Evolutionary conservation across 2,888 invertebrate species (phyloP).

Genomic region (Campopleginae sp.): DNA sequence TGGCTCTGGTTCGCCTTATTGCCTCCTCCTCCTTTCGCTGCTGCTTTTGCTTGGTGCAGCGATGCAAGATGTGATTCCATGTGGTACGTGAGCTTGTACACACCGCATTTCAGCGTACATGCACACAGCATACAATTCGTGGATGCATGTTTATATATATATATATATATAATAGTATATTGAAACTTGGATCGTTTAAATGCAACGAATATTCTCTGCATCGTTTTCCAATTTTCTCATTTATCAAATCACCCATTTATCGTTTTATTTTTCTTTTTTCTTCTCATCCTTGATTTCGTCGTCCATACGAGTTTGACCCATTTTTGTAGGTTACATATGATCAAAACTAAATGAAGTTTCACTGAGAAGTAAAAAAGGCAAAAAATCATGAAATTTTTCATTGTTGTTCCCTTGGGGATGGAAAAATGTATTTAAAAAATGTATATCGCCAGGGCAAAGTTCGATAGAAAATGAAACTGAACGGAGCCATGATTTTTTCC

Average conservation of each 20-base stretch:
- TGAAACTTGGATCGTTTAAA: not conserved
- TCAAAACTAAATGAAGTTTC: not conserved
- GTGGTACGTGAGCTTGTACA: slow-evolving; percentile 53
- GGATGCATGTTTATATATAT: slow-evolving; percentile 9
- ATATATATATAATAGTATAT: slow-evolving; percentile 10
- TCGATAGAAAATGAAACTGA: not conserved
- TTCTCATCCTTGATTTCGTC: not conserved
- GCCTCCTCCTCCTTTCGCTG: slow-evolving; percentile 37
- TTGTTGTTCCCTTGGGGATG: not conserved
- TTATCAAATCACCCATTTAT: not conserved
- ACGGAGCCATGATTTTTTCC: too few species aligned
- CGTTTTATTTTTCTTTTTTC: not conserved
- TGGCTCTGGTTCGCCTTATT: slow-evolving; percentile 57
- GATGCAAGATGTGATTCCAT: slow-evolving; percentile 57
- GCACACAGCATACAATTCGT: slow-evolving; percentile 26
- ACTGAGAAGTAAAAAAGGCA: not conserved
- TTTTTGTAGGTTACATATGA: not conserved
- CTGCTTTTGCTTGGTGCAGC: slow-evolving; percentile 34
- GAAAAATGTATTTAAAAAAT: not conserved
- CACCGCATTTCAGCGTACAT: slow-evolving; percentile 28
- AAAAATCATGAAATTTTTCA: not conserved
- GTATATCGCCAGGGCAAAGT: not conserved
- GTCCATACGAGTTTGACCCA: not conserved
- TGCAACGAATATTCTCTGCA: not conserved
- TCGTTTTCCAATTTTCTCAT: not conserved